Evolutionary conservation across 2,113 vertebrate species (phyloP).

Genomic region (Cettia cetti): DNA sequence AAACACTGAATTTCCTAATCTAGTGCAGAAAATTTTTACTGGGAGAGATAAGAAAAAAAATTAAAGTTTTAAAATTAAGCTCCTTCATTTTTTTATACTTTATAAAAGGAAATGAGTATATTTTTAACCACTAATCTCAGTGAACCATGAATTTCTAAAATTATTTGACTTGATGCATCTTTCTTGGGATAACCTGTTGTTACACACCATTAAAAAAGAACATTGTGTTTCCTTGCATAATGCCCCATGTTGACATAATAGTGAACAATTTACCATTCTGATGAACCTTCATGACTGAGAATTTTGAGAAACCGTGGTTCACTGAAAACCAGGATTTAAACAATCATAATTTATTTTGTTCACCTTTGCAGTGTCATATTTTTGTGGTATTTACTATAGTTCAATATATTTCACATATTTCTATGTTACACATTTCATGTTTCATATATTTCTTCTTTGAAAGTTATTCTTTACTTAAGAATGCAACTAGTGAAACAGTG

Average conservation of each 20-base stretch:
- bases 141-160: background rate
- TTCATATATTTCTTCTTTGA: background rate
- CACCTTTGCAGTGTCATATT: background rate
- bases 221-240: background rate
- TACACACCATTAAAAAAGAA: conserved; percentile 15
- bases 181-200: conserved; percentile 3
- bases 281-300: background rate
- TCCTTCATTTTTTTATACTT: background rate
- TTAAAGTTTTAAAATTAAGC: background rate
- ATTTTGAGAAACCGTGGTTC: background rate
- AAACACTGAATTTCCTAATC: background rate
- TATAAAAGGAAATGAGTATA: background rate
- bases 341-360: background rate
- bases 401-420: background rate
- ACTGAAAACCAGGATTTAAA: background rate
- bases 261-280: background rate
- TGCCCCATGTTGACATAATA: background rate
- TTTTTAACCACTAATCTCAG: background rate
- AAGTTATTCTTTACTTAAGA: background rate
- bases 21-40: background rate
- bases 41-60: background rate
- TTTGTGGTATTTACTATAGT: background rate
- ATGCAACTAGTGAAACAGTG: background rate
- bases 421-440: too few species aligned
- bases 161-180: background rate